Base-by-base conservation (phyloP, 2,888 invertebrate genomes). In the Sinodicranocentrus sp. region DNA sequence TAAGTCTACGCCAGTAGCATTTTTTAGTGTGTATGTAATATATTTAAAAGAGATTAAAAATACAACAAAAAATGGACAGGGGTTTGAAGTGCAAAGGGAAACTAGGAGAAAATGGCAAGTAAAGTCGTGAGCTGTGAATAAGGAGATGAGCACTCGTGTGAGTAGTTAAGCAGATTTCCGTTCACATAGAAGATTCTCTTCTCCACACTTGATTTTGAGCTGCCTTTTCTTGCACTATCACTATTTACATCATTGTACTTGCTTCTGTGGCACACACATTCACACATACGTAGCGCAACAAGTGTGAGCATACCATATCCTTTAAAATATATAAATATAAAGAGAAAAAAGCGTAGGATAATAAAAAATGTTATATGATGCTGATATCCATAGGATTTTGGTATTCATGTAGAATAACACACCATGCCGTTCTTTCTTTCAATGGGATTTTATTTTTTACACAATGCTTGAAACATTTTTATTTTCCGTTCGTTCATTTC, bases 81-180 rank as follows among this genome's bases (percentile, higher is more conserved):
- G 13, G 23, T 25, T 25, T 61, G 10, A 17, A 61, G 15, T n/a
- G 21, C 10, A 26, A 61, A 15, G 26, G n/a, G 23, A 23, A 19
- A 54, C 21, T 25, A 57, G 57, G 57, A 57, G 57, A 57, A 57
- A 57, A 57, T 57, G 21, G 54, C 21, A 28, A 17, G 23, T 26
- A 13, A 48, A 48, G 48, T 71, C 33, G 21, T 52, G 68, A 17
- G 52, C 10, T 28, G 21, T 39, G 54, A 43, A 26, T 25, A 43
- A 13, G 17, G 8, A 15, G 48, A 23, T n/a, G 65, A 52, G 70
- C 52, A 52, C 23, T 33, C 28, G 75, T 76, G 65, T 54, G 75
- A 76, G 75, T 76, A 76, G 75, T 33, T 54, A 39, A 33, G 63
- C 61, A 33, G 75, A 76, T 76, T 76, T 76, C 75, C 75, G 75